Conservation (phyloP, 2,888 invertebrate species). For the Tricholauxania praeusta region DNA sequence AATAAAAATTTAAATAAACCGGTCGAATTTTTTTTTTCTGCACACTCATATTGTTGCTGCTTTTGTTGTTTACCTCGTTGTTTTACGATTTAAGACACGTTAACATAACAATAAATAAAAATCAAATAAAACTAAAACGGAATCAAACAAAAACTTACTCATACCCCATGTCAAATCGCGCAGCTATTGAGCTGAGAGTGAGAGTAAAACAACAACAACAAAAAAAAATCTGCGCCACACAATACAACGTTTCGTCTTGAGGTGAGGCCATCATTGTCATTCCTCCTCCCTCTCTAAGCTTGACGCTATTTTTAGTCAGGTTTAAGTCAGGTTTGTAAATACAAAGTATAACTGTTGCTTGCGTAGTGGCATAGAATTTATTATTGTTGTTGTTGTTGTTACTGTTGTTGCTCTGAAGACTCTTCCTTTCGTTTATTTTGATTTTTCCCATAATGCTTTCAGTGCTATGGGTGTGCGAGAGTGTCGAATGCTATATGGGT, state of each 20-base stretch:
- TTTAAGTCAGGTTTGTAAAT: conserved; percentile 62
- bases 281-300: conserved; percentile 35
- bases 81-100: conserved; percentile 3
- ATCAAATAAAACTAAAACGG: conserved; percentile 15
- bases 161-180: background rate
- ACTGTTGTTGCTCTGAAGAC: conserved; percentile 47
- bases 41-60: conserved; percentile 8
- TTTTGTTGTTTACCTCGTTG: conserved; percentile 15
- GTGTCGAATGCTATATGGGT: conserved; percentile 10
- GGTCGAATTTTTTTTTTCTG: conserved; percentile 18
- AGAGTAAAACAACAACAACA: conserved; percentile 25
- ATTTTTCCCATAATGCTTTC: conserved; percentile 64
- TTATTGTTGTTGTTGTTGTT: conserved; percentile 44
- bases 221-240: background rate
- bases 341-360: conserved; percentile 59
- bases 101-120: background rate
- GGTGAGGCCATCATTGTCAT: conserved; percentile 34
- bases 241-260: background rate
- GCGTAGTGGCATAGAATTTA: conserved; percentile 52
- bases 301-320: conserved; percentile 65
- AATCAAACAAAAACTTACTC: conserved; percentile 2
- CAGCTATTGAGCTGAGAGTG: conserved; percentile 30
- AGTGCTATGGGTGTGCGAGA: conserved; percentile 18
- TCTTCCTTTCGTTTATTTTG: conserved; percentile 66
- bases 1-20: conserved; percentile 20